These are phyloP conservation scores for Diogma glabrata DNA, from an alignment of 2,888 invertebrate genomes.

Conservation along the genomic window DNA sequence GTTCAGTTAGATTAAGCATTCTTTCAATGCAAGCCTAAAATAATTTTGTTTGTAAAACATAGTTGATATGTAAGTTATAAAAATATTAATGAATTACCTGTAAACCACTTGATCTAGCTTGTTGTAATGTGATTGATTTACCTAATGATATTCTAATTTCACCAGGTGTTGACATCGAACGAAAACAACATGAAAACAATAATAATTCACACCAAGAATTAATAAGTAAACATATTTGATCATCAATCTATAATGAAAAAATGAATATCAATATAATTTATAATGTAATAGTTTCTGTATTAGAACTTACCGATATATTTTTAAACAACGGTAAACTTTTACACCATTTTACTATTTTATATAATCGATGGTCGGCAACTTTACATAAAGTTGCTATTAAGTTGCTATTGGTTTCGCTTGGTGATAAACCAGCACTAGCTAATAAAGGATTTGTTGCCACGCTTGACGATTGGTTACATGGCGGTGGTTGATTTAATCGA, in stretches of 20 bases:
- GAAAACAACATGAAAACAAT: constrained; percentile 86
- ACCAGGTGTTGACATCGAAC: constrained; percentile 81
- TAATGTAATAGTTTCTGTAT: background rate
- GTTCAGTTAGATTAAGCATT: constrained; percentile 91
- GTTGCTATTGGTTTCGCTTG: constrained; percentile 58
- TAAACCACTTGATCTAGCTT: constrained; percentile 37
- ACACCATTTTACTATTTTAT: constrained; percentile 98
- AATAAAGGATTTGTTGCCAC: constrained; percentile 43
- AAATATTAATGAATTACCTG: constrained; percentile 34
- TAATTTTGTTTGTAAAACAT: background rate
- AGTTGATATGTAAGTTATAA: background rate
- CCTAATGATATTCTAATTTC: constrained; percentile 61
- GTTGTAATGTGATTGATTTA: constrained; percentile 33
- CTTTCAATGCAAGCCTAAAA: constrained; percentile 71
- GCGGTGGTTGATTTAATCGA: constrained; percentile 42
- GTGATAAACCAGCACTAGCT: constrained; percentile 40
- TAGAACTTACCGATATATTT: constrained; percentile 73
- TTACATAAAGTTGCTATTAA: constrained; percentile 82
- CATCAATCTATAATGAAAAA: constrained; percentile 66
- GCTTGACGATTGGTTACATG: constrained; percentile 22
- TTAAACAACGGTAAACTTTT: constrained; percentile 93
- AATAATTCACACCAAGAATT: constrained; percentile 95
- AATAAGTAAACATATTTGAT: constrained; percentile 91
- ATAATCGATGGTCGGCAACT: constrained; percentile 89
- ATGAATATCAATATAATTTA: constrained; percentile 14